A percentile compares a stretch with the other conserved stretches of the same genome.
phyloP scores from a whole-genome alignment of 2,888 invertebrate species.

The Ormyrus pomaceus region DNA sequence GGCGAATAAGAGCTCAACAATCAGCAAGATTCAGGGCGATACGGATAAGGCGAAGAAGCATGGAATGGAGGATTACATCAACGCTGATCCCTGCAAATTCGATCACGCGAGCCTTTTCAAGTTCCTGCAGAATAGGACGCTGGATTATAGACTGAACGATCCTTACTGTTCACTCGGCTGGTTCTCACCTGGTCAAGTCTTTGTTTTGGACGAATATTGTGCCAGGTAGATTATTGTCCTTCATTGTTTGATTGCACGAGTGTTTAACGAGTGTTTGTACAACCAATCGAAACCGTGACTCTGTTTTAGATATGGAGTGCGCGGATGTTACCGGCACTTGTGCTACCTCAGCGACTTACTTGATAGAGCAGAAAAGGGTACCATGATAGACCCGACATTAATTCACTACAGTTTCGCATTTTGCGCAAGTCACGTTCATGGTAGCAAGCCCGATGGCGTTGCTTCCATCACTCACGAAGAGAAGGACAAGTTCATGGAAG shows the following conservation, averaged over 20 bases:
- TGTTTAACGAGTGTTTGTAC: not conserved
- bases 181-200: conserved; percentile 99
- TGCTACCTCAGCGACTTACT: conserved; percentile 96
- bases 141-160: conserved; percentile 97
- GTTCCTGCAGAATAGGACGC: conserved; percentile 91
- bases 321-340: conserved; percentile 97
- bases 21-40: conserved; percentile 94
- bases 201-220: conserved; percentile 98
- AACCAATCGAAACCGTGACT: conserved; percentile 7
- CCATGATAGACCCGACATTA: conserved; percentile 98
- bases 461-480: conserved; percentile 99
- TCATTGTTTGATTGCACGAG: not conserved
- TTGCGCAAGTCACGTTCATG: conserved; percentile 99
- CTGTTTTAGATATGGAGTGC: conserved; percentile 88
- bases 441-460: conserved; percentile 99
- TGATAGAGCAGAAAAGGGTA: conserved; percentile 94
- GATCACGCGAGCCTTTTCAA: conserved; percentile 96
- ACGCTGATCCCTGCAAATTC: conserved; percentile 98
- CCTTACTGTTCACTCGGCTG: conserved; percentile 99
- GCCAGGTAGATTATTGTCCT: conserved; percentile 78
- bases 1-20: conserved; percentile 89
- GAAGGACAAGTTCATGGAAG: conserved; percentile 97
- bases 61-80: conserved; percentile 99
- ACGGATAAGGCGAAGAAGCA: conserved; percentile 98
- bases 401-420: conserved; percentile 99